Evolutionary conservation across 2,113 vertebrate species (phyloP).

Genomic region (Passerina amoena): DNA sequence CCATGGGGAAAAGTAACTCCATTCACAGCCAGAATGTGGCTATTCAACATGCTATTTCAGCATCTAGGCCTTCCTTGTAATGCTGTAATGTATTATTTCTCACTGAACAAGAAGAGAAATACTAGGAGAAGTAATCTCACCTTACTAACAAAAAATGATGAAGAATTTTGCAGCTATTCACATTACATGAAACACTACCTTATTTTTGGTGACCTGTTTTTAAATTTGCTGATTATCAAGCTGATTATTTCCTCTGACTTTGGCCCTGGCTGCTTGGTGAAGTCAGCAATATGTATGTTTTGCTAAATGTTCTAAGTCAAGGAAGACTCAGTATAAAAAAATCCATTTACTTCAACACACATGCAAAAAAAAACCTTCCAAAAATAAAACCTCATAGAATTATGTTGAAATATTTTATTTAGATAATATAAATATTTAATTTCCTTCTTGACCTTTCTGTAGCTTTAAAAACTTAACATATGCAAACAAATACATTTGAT

Average conservation of each 20-base stretch:
- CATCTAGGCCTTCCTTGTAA: background rate
- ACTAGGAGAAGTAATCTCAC: background rate
- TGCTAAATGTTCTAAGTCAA: background rate
- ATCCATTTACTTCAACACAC: slow-evolving; percentile 52
- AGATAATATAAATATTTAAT: background rate
- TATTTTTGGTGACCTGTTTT: background rate
- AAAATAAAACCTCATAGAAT: background rate
- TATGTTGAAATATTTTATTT: background rate
- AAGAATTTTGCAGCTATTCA: background rate
- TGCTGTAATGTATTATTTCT: background rate
- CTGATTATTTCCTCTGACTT: slow-evolving; percentile 42
- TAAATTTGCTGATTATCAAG: slow-evolving; percentile 37
- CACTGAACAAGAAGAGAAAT: background rate
- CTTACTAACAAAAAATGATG: background rate
- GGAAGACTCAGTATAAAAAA: slow-evolving; percentile 46
- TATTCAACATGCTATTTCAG: background rate
- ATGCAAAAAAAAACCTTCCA: background rate
- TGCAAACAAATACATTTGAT: background rate
- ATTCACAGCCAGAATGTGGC: background rate
- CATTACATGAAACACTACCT: background rate
- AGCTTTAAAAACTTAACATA: background rate
- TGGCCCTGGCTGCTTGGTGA: background rate
- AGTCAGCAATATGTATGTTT: slow-evolving; percentile 51
- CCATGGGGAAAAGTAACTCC: background rate
- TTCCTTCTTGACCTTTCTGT: background rate